Evolutionary conservation across 2,113 vertebrate genomes (phyloP).

Genomic region (Rissa tridactyla): DNA sequence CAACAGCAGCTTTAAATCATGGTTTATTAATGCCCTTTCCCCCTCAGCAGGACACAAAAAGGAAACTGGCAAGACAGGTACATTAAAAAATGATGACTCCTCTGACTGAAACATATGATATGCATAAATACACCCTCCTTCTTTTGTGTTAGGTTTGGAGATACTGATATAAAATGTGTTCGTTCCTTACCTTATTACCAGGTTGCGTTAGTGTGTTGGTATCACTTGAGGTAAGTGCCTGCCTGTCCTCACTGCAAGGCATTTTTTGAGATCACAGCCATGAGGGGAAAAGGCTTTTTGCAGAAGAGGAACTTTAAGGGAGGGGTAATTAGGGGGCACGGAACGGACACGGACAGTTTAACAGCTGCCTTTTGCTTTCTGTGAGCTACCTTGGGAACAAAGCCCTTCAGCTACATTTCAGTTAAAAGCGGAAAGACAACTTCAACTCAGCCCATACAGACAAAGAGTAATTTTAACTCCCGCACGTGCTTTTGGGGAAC

Average conservation of each 20-base stretch:
- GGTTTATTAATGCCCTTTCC: conserved; percentile 70
- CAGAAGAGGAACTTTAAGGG: not conserved
- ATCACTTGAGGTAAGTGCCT: not conserved
- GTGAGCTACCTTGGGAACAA: not conserved
- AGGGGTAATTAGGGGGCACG: not conserved
- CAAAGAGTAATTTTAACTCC: not conserved
- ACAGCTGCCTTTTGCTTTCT: not conserved
- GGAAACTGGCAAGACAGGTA: conserved; percentile 56
- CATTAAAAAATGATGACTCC: conserved; percentile 71
- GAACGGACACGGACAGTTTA: not conserved
- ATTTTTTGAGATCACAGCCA: not conserved
- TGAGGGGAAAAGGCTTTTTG: not conserved
- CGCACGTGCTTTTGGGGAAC: not conserved
- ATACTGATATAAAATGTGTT: not conserved
- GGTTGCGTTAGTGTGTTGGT: not conserved
- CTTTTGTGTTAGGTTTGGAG: not conserved
- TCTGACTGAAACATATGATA: conserved; percentile 51
- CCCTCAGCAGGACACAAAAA: conserved; percentile 68
- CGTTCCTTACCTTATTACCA: not conserved
- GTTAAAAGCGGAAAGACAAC: not conserved
- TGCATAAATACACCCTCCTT: conserved; percentile 28
- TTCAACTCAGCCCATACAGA: not conserved
- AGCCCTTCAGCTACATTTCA: not conserved
- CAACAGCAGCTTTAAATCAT: conserved; percentile 38
- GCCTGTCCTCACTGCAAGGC: not conserved